Evolutionary conservation across 2,797 vertebrate species (phyloP).

Genomic region (Ispidina lecontei): DNA sequence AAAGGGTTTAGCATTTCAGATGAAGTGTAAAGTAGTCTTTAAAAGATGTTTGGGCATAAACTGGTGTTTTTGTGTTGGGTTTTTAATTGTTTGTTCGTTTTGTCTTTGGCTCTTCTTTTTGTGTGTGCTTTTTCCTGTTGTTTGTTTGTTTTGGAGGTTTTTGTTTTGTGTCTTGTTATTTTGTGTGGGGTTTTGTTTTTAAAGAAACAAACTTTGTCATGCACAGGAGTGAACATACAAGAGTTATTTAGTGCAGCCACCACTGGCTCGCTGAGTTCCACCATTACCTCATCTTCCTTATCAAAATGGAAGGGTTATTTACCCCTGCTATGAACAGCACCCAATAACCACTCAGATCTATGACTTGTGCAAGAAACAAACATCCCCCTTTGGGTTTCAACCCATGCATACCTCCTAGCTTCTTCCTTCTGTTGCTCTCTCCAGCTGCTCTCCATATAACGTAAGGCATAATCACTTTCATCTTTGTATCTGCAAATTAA

Average conservation of each 20-base stretch:
- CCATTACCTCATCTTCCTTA: background rate
- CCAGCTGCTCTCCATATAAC: conserved; percentile 98
- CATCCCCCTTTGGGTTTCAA: background rate
- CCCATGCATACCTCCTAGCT: conserved; percentile 87
- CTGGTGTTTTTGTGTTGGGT: background rate
- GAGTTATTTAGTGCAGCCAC: background rate
- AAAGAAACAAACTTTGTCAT: background rate
- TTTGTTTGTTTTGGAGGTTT: background rate
- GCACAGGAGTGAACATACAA: background rate
- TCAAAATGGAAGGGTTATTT: background rate
- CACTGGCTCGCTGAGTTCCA: background rate
- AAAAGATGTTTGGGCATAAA: background rate
- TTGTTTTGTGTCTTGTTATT: background rate
- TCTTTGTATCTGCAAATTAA: conserved; percentile 88
- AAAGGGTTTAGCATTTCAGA: background rate
- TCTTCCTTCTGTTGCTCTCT: conserved; percentile 96
- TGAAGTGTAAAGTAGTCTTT: background rate
- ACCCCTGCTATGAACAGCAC: background rate
- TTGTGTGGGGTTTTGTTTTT: background rate
- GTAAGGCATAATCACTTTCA: conserved; percentile 97
- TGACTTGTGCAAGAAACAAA: background rate
- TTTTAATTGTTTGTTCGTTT: background rate
- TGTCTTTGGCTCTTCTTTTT: no score
- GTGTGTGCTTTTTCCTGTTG: no score
- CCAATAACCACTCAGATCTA: background rate